Conservation (phyloP, 2,797 vertebrate genomes). For the Neopelma chrysocephalum region DNA sequence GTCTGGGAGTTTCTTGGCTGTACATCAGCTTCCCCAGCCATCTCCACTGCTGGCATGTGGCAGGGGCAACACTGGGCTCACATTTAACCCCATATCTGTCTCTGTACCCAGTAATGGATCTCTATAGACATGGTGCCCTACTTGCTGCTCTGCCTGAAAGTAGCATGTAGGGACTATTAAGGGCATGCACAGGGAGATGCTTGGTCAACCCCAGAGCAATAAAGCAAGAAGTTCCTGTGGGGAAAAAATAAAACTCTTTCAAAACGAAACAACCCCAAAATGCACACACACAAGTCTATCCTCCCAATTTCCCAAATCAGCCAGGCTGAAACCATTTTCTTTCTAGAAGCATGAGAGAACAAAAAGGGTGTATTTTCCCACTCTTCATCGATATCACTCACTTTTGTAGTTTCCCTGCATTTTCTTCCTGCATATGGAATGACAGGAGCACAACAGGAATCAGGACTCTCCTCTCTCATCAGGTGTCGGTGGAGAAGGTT, state of each 20-base stretch:
- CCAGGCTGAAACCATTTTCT: neutral
- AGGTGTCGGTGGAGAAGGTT: neutral
- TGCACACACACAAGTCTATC: neutral
- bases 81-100: neutral
- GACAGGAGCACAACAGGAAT: neutral
- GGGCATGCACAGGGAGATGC: neutral
- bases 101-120: rapidly evolving
- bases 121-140: neutral
- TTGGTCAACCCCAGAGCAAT: neutral
- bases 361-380: neutral
- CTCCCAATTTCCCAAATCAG: neutral
- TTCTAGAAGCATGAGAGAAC: neutral
- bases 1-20: rapidly evolving
- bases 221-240: neutral
- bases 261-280: neutral
- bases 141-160: neutral
- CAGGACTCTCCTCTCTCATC: neutral
- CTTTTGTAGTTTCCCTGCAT: neutral
- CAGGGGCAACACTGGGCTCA: neutral
- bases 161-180: neutral
- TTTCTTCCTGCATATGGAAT: neutral
- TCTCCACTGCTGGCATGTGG: rapidly evolving
- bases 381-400: rapidly evolving
- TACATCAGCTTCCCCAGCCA: neutral
- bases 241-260: neutral